Conservation (phyloP, 2,888 invertebrate species). For the Orgyia antiqua region DNA sequence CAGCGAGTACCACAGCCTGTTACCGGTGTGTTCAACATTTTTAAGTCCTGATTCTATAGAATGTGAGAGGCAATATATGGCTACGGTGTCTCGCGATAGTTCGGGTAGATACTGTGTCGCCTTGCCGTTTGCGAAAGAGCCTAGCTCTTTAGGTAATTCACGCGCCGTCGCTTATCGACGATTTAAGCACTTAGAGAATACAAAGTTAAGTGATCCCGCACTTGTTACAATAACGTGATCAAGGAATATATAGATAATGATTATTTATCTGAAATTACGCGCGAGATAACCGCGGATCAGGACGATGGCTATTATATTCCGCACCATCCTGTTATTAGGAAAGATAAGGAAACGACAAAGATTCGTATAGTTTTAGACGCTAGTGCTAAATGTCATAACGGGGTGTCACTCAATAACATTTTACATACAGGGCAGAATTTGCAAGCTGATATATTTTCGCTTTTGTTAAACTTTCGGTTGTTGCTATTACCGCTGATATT, state of each 20-base stretch:
- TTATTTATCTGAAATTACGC: constrained; percentile 1
- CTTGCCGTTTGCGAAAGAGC: constrained; percentile 1
- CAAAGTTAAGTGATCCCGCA: background rate
- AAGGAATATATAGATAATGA: background rate
- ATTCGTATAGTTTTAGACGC: constrained; percentile 1
- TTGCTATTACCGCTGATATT: constrained; percentile 2
- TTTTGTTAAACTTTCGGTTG: no score
- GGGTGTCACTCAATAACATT: background rate
- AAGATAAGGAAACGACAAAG: background rate
- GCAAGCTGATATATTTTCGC: constrained; percentile 4
- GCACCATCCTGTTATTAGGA: constrained; percentile 1
- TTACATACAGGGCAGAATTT: constrained; percentile 4
- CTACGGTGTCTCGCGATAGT: background rate
- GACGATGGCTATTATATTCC: constrained; percentile 1
- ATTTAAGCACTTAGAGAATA: background rate
- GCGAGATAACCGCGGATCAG: constrained; percentile 1
- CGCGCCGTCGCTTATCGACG: background rate
- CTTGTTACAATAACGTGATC: constrained; percentile 1
- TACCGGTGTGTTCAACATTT: background rate
- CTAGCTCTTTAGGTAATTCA: constrained; percentile 1
- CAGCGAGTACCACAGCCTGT: no score
- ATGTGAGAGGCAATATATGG: constrained; percentile 1
- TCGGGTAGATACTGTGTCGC: background rate
- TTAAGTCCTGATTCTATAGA: constrained; percentile 1
- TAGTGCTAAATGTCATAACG: background rate